Evolutionary conservation across 2,797 vertebrate species (phyloP).

Genomic region (Manis pentadactyla): DNA sequence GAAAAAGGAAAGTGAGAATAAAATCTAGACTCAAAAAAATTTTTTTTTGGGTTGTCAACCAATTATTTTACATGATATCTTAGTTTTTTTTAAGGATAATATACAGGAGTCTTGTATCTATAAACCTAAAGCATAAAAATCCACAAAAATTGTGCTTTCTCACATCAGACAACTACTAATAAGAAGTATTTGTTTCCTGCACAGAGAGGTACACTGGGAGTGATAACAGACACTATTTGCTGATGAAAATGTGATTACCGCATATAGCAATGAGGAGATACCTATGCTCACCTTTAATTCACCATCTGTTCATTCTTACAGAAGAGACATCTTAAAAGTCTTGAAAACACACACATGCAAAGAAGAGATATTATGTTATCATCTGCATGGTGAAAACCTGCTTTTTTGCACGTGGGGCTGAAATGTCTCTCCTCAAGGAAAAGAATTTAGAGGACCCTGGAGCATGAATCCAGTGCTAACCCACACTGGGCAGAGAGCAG

Average conservation of each 20-base stretch:
- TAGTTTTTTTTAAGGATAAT: background rate
- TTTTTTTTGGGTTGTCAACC: background rate
- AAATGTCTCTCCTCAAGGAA: background rate
- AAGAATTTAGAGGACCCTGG: background rate
- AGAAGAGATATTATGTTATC: background rate
- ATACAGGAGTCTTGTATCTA: background rate
- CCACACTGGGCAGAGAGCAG: background rate
- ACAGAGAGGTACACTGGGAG: background rate
- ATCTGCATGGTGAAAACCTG: background rate
- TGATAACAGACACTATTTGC: background rate
- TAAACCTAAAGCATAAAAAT: background rate
- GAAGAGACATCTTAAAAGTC: background rate
- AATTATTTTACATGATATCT: background rate
- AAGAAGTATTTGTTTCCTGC: background rate
- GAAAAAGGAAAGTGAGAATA: background rate
- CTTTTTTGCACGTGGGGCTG: background rate
- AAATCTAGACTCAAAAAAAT: background rate
- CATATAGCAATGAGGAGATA: background rate
- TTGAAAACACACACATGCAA: background rate
- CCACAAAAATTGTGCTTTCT: background rate
- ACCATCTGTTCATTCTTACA: constrained; percentile 13
- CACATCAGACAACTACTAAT: background rate
- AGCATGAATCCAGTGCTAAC: background rate
- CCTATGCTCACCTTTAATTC: background rate
- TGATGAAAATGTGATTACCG: background rate